Conservation (phyloP, 2,113 vertebrate species). For the Dinomys branickii region DNA sequence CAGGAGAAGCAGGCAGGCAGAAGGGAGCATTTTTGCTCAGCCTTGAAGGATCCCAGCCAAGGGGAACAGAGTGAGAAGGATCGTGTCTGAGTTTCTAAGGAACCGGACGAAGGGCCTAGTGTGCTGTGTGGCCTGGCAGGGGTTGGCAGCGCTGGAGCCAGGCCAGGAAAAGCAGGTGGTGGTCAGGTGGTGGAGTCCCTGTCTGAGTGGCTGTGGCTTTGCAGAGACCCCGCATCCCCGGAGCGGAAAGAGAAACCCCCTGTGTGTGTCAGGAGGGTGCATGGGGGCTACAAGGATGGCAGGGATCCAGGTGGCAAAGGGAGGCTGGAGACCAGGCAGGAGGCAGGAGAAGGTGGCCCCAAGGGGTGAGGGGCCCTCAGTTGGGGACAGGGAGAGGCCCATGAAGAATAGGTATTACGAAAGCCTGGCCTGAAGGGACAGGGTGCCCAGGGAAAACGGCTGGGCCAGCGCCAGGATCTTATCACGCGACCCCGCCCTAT, state of each 20-base stretch:
- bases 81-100: not conserved
- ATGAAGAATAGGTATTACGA: fast-evolving
- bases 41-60: constrained; percentile 58
- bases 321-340: not conserved
- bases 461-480: fast-evolving
- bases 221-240: not conserved
- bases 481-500: not conserved
- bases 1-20: not conserved
- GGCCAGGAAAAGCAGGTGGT: constrained; percentile 49
- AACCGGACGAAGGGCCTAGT: not conserved
- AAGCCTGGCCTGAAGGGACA: not conserved
- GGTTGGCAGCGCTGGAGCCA: not conserved
- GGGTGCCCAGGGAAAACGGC: too few relatives aligned
- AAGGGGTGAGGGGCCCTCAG: not conserved
- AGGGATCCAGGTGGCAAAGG: not conserved
- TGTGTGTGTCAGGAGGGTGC: not conserved
- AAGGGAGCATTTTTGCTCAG: not conserved
- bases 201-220: not conserved
- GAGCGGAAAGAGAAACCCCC: not conserved
- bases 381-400: not conserved
- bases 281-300: too few relatives aligned
- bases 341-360: not conserved
- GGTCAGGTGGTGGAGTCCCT: not conserved
- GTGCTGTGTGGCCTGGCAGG: not conserved
- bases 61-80: not conserved